Base-by-base conservation (phyloP, 2,797 vertebrate genomes). In the Neosalanx taihuensis region DNA sequence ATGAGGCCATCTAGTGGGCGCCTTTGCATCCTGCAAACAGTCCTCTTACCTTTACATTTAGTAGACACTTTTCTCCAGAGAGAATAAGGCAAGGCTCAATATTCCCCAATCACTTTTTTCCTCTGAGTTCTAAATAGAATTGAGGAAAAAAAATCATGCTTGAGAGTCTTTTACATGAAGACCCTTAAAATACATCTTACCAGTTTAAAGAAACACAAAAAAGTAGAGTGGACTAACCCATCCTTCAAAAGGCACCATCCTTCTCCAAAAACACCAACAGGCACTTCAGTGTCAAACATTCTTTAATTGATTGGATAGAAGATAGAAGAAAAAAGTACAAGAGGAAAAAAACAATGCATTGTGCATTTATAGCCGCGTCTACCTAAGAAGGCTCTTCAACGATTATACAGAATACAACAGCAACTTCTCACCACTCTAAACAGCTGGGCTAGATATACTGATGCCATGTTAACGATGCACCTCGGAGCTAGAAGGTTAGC, bases 261-360 rank as follows among this genome's bases (percentile, higher is more conserved):
- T 23, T 37, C 20, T 33, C n/a, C 62, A 56, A 18, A 12, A 66
- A 67, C 49, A 51, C 20, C 15, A 46, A 18, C 6, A 56, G 3
- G 33, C 3, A 31, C 7, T 20, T 20, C 49, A 9, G 18, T 35
- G 7, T 18, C 33, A 78, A 78, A 78, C 64, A 68, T 85, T 80
- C 76, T 86, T 84, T 70, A 68, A 72, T 72, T 62, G 66, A 75
- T 64, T 69, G 74, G 56, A 70, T 41, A 67, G 20, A 23, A 23
- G 56, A 70, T 41, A 67, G 20, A 23, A 23, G 41, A 46, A 46
- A 69, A 68, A 77, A 73, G 62, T 76, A 75, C 77, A 80, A 46
- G 51, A 56, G 64, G 41, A 62, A 69, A 69, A 73, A 72, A 73
- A 62, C 67, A 56, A 56, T 64, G 61, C 29, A 71, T 70, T 70